phyloP scores from a whole-genome alignment of 2,888 invertebrate genomes.

The Leucophenga montana region DNA sequence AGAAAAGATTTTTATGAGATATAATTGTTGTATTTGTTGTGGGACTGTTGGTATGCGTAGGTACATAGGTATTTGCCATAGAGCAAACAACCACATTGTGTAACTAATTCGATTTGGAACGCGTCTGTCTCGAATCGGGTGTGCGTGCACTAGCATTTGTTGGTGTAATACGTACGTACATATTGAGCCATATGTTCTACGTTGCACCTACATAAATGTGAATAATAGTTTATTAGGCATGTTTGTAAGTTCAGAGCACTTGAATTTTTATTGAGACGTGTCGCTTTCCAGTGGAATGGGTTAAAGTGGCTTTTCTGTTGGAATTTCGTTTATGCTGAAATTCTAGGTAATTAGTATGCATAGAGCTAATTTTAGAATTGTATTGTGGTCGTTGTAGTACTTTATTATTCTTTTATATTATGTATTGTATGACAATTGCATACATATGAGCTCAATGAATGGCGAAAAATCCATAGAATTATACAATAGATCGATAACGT shows the following conservation, averaged over 20 bases:
- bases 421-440: too few relatives aligned
- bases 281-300: neutral
- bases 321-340: neutral
- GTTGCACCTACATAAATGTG: neutral
- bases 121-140: neutral
- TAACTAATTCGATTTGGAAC: constrained; percentile 16
- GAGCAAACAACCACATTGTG: neutral
- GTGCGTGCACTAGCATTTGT: neutral
- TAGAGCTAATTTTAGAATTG: too few relatives aligned
- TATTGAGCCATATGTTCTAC: constrained; percentile 4
- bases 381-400: too few relatives aligned
- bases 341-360: neutral
- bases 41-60: neutral
- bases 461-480: too few relatives aligned
- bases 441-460: too few relatives aligned
- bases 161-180: too few relatives aligned
- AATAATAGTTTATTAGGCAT: neutral
- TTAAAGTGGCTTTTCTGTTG: neutral
- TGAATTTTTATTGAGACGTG: neutral
- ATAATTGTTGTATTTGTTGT: neutral
- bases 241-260: neutral
- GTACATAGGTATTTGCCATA: too few relatives aligned
- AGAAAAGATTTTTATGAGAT: constrained; percentile 8
- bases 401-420: too few relatives aligned
- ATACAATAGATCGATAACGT: too few relatives aligned